Evolutionary conservation across 2,888 invertebrate genomes (phyloP).

Genomic region (Autographa pulchrina): DNA sequence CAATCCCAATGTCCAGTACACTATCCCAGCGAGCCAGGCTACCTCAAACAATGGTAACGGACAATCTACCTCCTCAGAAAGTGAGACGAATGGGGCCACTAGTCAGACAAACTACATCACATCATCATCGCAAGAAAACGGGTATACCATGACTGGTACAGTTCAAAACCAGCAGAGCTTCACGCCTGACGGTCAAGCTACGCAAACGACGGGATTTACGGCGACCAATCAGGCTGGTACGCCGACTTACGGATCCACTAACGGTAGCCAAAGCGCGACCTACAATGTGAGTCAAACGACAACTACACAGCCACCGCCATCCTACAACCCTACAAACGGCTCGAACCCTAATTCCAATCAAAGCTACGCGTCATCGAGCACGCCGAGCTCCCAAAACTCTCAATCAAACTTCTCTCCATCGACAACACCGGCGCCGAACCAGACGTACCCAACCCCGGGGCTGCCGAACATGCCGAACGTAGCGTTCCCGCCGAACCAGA

Average conservation of each 20-base stretch:
- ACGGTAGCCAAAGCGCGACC: conserved; percentile 69
- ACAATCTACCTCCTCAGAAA: conserved; percentile 71
- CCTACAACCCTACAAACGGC: conserved; percentile 75
- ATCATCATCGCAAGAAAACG: conserved; percentile 81
- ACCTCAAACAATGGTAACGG: conserved; percentile 76
- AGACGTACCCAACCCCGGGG: conserved; percentile 73
- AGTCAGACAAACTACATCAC: conserved; percentile 84
- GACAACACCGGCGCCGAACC: conserved; percentile 81
- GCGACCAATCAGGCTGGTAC: conserved; percentile 70
- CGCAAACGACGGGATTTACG: conserved; percentile 73
- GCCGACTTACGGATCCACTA: conserved; percentile 72
- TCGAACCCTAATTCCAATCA: conserved; percentile 71
- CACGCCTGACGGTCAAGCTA: conserved; percentile 70
- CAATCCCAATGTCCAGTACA: conserved; percentile 79
- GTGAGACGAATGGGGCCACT: conserved; percentile 73
- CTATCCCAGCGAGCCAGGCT: conserved; percentile 72
- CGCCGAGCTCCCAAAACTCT: conserved; percentile 74
- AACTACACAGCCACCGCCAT: conserved; percentile 75
- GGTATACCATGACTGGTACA: conserved; percentile 70
- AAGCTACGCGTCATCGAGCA: conserved; percentile 69
- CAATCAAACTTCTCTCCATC: conserved; percentile 82
- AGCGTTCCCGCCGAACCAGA: conserved; percentile 76
- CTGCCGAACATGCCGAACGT: conserved; percentile 78
- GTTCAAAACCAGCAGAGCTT: conserved; percentile 77
- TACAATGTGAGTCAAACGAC: conserved; percentile 73